Conservation (phyloP, 2,797 vertebrate species). For the Liasis olivaceus region DNA sequence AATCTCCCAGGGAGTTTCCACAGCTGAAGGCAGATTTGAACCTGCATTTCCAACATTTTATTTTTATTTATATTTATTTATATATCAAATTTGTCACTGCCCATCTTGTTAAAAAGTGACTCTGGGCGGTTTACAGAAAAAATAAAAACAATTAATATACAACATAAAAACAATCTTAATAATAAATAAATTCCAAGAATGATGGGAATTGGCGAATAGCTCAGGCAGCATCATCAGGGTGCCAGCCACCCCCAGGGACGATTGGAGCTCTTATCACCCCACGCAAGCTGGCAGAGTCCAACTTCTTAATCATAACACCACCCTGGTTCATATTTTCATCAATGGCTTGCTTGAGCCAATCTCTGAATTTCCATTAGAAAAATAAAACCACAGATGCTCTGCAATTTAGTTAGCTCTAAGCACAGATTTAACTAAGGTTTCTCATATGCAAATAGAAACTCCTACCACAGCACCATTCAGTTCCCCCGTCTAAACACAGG, state of each 20-base stretch:
- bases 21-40: neutral
- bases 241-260: too few species aligned
- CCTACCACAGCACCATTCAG: neutral
- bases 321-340: neutral
- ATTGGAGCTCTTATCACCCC: too few species aligned
- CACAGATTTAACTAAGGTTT: neutral
- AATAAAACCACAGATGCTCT: neutral
- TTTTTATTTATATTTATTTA: too few species aligned
- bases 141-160: too few species aligned
- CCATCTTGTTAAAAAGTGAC: too few species aligned
- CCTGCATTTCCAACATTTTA: neutral
- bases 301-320: neutral
- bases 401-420: neutral
- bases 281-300: neutral
- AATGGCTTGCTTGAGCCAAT: neutral
- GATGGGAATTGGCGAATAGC: too few species aligned
- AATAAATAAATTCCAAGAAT: too few species aligned
- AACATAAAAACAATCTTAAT: too few species aligned
- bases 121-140: too few species aligned
- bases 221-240: too few species aligned
- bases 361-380: neutral
- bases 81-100: too few species aligned
- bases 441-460: neutral
- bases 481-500: neutral
- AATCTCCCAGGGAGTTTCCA: neutral